These are phyloP conservation scores for Busseola fusca DNA, from an alignment of 2,888 invertebrate genomes.

Conservation along the genomic window DNA sequence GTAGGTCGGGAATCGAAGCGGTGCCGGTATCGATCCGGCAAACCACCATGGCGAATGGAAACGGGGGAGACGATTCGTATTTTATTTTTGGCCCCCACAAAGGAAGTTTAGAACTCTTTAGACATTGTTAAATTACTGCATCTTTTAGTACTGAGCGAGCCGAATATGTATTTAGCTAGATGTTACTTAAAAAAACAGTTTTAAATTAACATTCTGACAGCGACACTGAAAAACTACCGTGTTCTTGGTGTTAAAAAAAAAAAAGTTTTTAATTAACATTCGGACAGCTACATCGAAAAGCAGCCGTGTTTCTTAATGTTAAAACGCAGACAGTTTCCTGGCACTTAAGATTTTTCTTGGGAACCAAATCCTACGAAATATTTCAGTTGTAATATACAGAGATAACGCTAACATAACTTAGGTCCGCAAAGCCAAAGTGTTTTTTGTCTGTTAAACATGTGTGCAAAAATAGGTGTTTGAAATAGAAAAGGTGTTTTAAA, in stretches of 20 bases:
- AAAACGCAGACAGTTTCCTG: not conserved
- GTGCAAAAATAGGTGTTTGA: too few relatives aligned
- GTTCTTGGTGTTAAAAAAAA: not conserved
- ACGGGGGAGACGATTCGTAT: constrained; percentile 31
- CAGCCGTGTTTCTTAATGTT: not conserved
- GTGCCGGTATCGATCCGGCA: constrained; percentile 60
- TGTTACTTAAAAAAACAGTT: not conserved
- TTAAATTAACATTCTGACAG: not conserved
- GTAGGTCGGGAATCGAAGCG: constrained; percentile 63
- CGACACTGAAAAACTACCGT: not conserved
- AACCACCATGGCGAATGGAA: constrained; percentile 35
- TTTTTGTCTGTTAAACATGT: too few relatives aligned
- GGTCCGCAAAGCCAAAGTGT: too few relatives aligned
- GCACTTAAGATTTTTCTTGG: not conserved
- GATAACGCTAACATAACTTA: not conserved
- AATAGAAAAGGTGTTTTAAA: too few relatives aligned
- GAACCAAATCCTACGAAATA: not conserved
- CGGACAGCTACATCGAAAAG: not conserved
- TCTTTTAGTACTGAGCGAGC: not conserved
- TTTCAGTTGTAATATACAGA: not conserved
- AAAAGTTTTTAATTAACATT: not conserved
- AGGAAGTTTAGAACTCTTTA: constrained; percentile 9
- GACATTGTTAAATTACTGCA: constrained; percentile 13
- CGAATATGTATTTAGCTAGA: not conserved
- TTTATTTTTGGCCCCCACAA: constrained; percentile 37